Percentiles rank a stretch among this genome's conserved stretches.
Evolutionary conservation across 2,888 invertebrate genomes (phyloP).

Genomic region (Eulithis prunata): DNA sequence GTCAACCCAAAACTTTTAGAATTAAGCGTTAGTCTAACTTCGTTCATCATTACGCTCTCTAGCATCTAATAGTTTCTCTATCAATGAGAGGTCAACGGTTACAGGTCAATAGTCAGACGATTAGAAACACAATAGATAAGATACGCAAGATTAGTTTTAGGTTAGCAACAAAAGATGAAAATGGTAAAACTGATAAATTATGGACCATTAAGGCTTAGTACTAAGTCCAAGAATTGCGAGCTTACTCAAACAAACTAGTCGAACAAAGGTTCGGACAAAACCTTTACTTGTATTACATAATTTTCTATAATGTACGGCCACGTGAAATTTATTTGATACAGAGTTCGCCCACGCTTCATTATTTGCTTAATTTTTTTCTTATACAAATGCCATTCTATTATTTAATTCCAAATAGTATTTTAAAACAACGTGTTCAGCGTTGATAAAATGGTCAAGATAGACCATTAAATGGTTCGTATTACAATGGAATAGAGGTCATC

Average conservation of each 20-base stretch:
- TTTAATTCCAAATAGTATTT: too few relatives aligned
- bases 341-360: too few relatives aligned
- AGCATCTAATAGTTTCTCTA: too few relatives aligned
- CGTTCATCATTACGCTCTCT: background rate
- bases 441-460: too few relatives aligned
- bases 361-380: too few relatives aligned
- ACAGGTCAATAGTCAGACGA: slow-evolving; percentile 22
- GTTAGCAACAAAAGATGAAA: slow-evolving; percentile 27
- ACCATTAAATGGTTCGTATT: background rate
- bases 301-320: too few relatives aligned
- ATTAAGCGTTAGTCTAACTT: too few relatives aligned
- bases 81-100: slow-evolving; percentile 4
- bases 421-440: too few relatives aligned
- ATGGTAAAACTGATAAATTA: slow-evolving; percentile 34
- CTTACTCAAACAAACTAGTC: slow-evolving; percentile 5
- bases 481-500: background rate
- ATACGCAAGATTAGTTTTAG: slow-evolving; percentile 19
- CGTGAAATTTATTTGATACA: too few relatives aligned
- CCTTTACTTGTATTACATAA: background rate
- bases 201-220: slow-evolving; percentile 21
- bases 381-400: too few relatives aligned
- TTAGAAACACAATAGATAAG: slow-evolving; percentile 23
- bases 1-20: too few relatives aligned
- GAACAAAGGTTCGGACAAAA: background rate
- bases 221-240: background rate